Evolutionary conservation across 2,113 vertebrate genomes (phyloP).

Genomic region (Grallaria varia): DNA sequence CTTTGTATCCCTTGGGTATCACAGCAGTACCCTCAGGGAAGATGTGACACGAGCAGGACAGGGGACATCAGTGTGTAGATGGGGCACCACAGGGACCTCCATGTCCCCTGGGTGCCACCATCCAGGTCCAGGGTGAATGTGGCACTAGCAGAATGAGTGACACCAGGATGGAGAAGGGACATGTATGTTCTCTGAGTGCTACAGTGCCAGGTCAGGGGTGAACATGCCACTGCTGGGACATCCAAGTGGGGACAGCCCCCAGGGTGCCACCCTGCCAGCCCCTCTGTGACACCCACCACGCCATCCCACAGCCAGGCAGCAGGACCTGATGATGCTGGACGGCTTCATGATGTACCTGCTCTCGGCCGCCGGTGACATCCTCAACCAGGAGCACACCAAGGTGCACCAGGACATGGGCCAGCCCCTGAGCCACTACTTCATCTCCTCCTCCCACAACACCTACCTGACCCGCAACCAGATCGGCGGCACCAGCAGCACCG

Average conservation of each 20-base stretch:
- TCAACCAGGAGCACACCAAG: conserved; percentile 78
- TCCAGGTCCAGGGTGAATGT: neutral
- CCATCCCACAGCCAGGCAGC: conserved; percentile 79
- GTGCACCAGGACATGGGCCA: conserved; percentile 91
- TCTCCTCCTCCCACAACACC: conserved; percentile 96
- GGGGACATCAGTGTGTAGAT: neutral
- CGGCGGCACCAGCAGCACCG: conserved; percentile 89
- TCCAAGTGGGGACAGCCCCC: neutral
- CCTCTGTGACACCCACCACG: fast-evolving
- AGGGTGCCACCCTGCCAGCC: neutral
- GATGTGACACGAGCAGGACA: neutral
- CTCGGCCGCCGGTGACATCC: conserved; percentile 84
- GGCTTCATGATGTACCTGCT: conserved; percentile 97
- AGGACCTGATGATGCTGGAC: conserved; percentile 89
- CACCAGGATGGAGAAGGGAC: neutral
- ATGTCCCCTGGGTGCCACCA: neutral
- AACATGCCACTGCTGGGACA: neutral
- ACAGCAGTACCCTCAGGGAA: too few relatives aligned
- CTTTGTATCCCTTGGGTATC: neutral
- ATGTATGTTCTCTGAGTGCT: neutral
- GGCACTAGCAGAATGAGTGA: neutral
- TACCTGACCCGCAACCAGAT: conserved; percentile 94
- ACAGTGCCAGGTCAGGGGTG: neutral
- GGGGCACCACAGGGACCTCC: neutral
- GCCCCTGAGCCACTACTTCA: conserved; percentile 91